These are phyloP conservation scores for Caenorhabditis afra DNA, from an alignment of 2,888 invertebrate genomes.

Conservation along the genomic window DNA sequence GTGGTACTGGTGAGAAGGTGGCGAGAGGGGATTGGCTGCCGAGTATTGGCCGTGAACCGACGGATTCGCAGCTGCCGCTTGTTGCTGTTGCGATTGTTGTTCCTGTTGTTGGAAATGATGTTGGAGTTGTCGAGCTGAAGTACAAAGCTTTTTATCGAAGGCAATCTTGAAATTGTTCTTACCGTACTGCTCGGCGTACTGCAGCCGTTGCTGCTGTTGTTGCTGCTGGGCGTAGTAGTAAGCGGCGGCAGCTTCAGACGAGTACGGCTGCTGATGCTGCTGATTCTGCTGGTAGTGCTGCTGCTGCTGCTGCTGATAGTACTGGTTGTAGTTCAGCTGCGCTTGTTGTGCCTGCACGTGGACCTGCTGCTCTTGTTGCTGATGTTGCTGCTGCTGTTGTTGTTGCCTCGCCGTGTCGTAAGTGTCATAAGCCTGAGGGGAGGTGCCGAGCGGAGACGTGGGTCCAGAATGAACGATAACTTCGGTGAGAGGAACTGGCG, in stretches of 20 bases:
- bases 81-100: constrained; percentile 38
- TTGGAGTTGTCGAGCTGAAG: constrained; percentile 42
- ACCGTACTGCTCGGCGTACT: constrained; percentile 45
- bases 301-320: constrained; percentile 28
- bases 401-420: constrained; percentile 22
- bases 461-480: constrained; percentile 71
- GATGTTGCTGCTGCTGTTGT: constrained; percentile 37
- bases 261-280: constrained; percentile 36
- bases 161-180: too few relatives aligned
- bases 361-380: constrained; percentile 36
- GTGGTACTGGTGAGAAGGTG: constrained; percentile 39
- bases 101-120: constrained; percentile 48
- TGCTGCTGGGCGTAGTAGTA: constrained; percentile 41
- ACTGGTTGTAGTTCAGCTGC: constrained; percentile 22
- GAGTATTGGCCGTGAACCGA: constrained; percentile 57
- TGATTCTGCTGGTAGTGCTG: constrained; percentile 6
- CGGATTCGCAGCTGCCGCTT: constrained; percentile 26
- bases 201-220: constrained; percentile 34
- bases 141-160: too few relatives aligned
- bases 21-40: constrained; percentile 57
- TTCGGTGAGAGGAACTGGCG: constrained; percentile 56
- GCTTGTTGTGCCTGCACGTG: constrained; percentile 23
- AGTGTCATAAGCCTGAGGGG: constrained; percentile 17
- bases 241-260: constrained; percentile 39
- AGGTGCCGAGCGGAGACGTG: constrained; percentile 60